Evolutionary conservation across 2,888 invertebrate species (phyloP), one percentile per base, ranked within the genome.

Genomic region (Sylvicola cinctus): DNA sequence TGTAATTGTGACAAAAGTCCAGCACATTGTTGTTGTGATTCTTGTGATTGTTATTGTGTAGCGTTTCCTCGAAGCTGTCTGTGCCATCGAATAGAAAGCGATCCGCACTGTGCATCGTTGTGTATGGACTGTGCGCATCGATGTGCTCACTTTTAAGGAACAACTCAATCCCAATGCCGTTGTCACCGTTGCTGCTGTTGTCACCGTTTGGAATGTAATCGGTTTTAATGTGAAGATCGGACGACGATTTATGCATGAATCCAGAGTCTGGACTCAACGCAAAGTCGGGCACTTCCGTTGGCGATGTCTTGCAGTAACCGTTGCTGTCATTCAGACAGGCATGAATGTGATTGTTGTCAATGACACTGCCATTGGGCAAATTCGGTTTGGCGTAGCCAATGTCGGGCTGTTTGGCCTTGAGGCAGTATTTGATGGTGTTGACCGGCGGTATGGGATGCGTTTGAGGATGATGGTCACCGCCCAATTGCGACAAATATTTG

Each of bases 121-220:
- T 58, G 31, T 58, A 58, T 14, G 57, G 57, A 36, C 55, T 55
- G 16, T 54, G 54, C 11, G 55, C 50, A 40, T 58, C 57, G 31
- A 51, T 51, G 28, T 57, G 44, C 40, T 58, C 57, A 34, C 53
- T 55, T 39, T 58, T 58, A 14, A 44, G 34, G 0, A 57, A 54
- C 38, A 57, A 57, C 35, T 58, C 57, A 16, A 45, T 31, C 23
- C 10, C 34, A 30, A 23, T 23, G 3, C 28, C 28, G 29, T 23
- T 34, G 15, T 38, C 37, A 33, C 39, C 38, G 31, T 36, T 41
- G 36, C 11, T 11, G 7, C 7, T 8, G 7, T 39, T 41, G 29
- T 42, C 42, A 25, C 25, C 25, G 33, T 42, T 50, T 45, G 52
- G 52, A 50, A 52, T 51, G 50, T 52, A 52, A 39, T 51, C 52